Evolutionary conservation across 2,888 invertebrate species (phyloP).

Genomic region (Carabus problematicus): DNA sequence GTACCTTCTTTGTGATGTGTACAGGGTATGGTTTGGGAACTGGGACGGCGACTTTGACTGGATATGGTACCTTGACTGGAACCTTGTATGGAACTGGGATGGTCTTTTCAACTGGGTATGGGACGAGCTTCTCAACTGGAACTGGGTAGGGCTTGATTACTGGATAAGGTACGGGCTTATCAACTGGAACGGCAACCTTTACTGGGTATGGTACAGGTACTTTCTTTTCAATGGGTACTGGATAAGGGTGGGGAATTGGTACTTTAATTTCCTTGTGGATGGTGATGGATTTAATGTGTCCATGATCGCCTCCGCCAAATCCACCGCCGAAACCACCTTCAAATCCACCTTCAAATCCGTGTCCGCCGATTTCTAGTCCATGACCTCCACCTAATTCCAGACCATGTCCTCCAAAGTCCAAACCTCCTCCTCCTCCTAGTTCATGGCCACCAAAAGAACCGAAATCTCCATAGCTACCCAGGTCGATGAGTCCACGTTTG

Average conservation of each 20-base stretch:
- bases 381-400: conserved; percentile 44
- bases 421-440: conserved; percentile 46
- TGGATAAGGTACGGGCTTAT: conserved; percentile 66
- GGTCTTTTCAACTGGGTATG: conserved; percentile 57
- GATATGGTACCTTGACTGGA: conserved; percentile 34
- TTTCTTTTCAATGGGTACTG: conserved; percentile 46
- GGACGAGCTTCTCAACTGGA: conserved; percentile 55
- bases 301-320: conserved; percentile 26
- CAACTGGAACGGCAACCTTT: conserved; percentile 58
- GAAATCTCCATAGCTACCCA: conserved; percentile 50
- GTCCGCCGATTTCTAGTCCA: conserved; percentile 47
- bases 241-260: conserved; percentile 37
- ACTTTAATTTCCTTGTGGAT: conserved; percentile 45
- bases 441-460: conserved; percentile 45
- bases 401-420: conserved; percentile 46
- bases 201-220: conserved; percentile 56
- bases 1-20: conserved; percentile 64
- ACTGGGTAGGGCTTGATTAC: conserved; percentile 63
- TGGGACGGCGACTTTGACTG: conserved; percentile 52
- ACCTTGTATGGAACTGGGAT: conserved; percentile 56
- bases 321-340: conserved; percentile 25
- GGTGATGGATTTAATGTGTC: conserved; percentile 40
- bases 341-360: conserved; percentile 44
- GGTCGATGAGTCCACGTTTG: conserved; percentile 53
- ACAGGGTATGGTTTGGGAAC: conserved; percentile 67